Evolutionary conservation across 2,797 vertebrate species (phyloP), one percentile per base, ranked within the genome.

Genomic region (Xenops minutus): DNA sequence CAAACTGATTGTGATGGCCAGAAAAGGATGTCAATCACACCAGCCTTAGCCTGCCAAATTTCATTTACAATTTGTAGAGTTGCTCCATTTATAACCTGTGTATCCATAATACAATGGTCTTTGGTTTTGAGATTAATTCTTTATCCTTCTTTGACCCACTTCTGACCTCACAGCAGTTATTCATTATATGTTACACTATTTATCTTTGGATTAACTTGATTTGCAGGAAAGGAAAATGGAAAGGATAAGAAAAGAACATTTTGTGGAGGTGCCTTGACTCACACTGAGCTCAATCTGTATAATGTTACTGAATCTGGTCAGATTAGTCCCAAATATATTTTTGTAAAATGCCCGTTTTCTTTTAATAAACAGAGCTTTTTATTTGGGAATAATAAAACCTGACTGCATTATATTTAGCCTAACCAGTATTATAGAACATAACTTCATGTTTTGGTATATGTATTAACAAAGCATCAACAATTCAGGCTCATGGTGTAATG

Each of bases 141-240:
- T 90, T 90, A 96, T 92, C 88, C 46, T 61, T 84, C 63, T 95
- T 84, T 76, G 85, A 88, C 77, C 75, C 30, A 52, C 11, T 92
- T 95, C 46, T 92, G 83, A 90, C 71, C 67, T 90, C 61, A 30
- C 27, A 76, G 30, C n/a, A 88, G 52, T 88, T 88, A 92, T 55
- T 95, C 22, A 48, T 94, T 72, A 6, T 78, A 84, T 81, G 78
- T 90, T 81, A 78, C 62, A 62, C 54, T 84, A 43, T 85, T 89
- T 91, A 23, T 90, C 49, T 84, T 84, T 93, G 88, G 67, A 92
- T 92, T 90, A 84, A 76, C 44, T 87, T 88, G 64, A 82, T 91
- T 90, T 84, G 69, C 34, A 73, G 58, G 46, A 90, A 90, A 55
- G 26, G 9, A 90, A 96, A 95, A 90, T 86, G 43, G 73, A 90